Conservation (phyloP, 2,797 vertebrate genomes). For the Tympanoctomys barrerae region DNA sequence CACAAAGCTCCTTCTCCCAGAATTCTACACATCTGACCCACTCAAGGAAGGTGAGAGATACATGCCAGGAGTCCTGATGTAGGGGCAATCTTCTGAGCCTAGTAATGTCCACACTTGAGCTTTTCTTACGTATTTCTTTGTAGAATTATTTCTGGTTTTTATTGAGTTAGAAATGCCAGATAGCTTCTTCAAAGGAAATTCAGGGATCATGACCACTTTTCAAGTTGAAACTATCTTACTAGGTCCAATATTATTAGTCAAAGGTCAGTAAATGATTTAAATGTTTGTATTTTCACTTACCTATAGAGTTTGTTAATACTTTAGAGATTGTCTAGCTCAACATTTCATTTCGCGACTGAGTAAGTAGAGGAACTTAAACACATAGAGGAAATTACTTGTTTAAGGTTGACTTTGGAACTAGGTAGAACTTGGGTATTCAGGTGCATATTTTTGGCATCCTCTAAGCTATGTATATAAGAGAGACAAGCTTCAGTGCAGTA, state of each 20-base stretch:
- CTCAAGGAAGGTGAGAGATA: neutral
- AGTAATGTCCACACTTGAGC: neutral
- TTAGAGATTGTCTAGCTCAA: neutral
- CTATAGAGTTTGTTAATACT: neutral
- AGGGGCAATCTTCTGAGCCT: neutral
- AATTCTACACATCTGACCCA: neutral
- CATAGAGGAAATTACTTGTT: neutral
- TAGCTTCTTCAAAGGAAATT: neutral
- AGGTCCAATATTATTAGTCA: neutral
- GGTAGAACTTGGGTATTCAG: neutral
- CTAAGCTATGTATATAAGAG: neutral
- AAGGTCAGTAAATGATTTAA: neutral
- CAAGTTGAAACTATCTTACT: neutral
- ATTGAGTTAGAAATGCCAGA: neutral
- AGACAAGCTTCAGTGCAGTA: neutral
- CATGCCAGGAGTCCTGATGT: neutral
- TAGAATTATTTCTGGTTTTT: neutral
- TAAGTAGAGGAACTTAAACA: neutral
- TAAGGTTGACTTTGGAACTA: neutral
- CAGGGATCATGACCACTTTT: conserved; percentile 15
- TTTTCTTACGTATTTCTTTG: conserved; percentile 14
- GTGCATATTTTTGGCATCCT: neutral
- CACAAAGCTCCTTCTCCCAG: neutral
- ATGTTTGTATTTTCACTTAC: neutral
- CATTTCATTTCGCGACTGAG: neutral